These are phyloP conservation scores for Pampusana beccarii DNA, from an alignment of 2,113 vertebrate genomes.

Conservation along the genomic window DNA sequence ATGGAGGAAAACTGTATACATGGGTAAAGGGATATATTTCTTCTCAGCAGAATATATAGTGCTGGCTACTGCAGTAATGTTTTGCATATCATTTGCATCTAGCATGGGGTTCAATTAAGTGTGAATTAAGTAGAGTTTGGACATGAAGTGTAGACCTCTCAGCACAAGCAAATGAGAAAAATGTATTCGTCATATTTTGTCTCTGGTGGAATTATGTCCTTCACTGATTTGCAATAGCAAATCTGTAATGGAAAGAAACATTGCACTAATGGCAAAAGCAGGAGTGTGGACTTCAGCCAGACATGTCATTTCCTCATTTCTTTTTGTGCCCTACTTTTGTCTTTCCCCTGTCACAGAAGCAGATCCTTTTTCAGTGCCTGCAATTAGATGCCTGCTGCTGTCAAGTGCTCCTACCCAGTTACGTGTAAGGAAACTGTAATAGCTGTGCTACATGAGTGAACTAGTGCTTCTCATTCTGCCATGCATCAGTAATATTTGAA, in stretches of 20 bases:
- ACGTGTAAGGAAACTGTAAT: not conserved
- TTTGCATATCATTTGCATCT: not conserved
- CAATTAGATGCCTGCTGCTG: not conserved
- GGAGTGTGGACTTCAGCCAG: not conserved
- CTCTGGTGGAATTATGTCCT: not conserved
- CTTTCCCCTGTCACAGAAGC: not conserved
- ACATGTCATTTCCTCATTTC: not conserved
- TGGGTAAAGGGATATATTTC: not conserved
- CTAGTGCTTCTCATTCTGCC: not conserved
- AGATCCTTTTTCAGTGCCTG: not conserved
- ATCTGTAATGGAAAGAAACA: not conserved
- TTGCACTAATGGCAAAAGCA: not conserved
- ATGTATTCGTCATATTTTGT: not conserved
- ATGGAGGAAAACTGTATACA: not conserved
- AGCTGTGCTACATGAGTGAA: not conserved
- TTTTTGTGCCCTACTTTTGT: slow-evolving; percentile 11
- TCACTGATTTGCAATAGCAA: not conserved
- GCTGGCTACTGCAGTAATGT: not conserved
- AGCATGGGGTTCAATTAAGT: not conserved
- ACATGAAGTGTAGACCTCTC: not conserved
- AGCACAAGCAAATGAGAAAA: not conserved
- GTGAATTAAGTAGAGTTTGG: not conserved
- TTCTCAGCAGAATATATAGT: not conserved
- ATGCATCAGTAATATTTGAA: not conserved
- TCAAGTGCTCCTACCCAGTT: not conserved